A percentile compares a stretch with the other conserved stretches of the same genome.
Conservation (phyloP, 2,888 invertebrate genomes). For the Dexiosoma caninum region DNA sequence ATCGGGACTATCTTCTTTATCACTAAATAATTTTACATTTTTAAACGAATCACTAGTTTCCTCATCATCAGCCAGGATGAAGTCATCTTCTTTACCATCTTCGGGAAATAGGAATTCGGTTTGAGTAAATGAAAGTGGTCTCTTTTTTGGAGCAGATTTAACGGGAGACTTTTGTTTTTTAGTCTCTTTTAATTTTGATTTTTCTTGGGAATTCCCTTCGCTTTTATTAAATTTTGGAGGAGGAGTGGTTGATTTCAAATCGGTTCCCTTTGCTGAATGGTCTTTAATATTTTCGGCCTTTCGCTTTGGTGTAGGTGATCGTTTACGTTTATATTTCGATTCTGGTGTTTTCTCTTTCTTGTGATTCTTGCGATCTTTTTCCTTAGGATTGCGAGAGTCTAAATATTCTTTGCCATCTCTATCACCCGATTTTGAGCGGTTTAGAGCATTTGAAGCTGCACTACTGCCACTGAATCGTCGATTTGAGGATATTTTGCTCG, state of each 20-base stretch:
- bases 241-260: slow-evolving; percentile 30
- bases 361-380: slow-evolving; percentile 19
- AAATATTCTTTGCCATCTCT: slow-evolving; percentile 18
- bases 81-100: slow-evolving; percentile 44
- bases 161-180: slow-evolving; percentile 48
- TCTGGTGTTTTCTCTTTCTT: slow-evolving; percentile 23
- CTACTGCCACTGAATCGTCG: slow-evolving; percentile 39
- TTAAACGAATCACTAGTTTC: slow-evolving; percentile 53
- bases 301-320: slow-evolving; percentile 33
- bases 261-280: background rate
- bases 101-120: slow-evolving; percentile 66
- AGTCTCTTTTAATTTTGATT: slow-evolving; percentile 11
- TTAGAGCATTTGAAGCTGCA: slow-evolving; percentile 11
- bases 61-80: slow-evolving; percentile 50
- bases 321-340: slow-evolving; percentile 10
- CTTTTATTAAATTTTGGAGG: slow-evolving; percentile 22
- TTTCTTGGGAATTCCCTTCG: background rate
- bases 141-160: slow-evolving; percentile 31
- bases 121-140: slow-evolving; percentile 64
- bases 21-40: slow-evolving; percentile 38
- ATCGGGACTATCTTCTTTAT: slow-evolving; percentile 73
- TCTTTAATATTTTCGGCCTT: slow-evolving; percentile 17
- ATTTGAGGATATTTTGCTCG: slow-evolving; percentile 45
- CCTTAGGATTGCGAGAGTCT: slow-evolving; percentile 24
- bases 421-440: slow-evolving; percentile 56